Conservation (phyloP, 2,113 vertebrate species). For the Lipotes vexillifer region DNA sequence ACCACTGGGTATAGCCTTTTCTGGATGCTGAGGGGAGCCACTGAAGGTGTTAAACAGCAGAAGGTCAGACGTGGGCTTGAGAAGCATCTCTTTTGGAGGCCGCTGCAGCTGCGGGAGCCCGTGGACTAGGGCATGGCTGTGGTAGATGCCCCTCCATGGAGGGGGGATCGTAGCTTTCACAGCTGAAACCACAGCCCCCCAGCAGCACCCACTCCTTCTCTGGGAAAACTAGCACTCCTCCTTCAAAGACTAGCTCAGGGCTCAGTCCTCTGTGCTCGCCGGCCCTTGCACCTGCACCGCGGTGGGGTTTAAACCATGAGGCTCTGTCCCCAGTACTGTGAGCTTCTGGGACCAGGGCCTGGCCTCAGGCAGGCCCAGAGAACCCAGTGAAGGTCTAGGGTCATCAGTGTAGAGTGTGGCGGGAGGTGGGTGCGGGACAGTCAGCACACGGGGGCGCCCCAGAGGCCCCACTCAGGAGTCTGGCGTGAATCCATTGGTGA, state of each 20-base stretch:
- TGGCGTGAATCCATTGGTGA: neutral
- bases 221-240: rapidly evolving
- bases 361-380: neutral
- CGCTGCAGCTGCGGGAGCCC: neutral
- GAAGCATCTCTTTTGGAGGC: rapidly evolving
- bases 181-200: neutral
- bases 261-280: neutral
- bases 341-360: neutral
- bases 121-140: neutral
- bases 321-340: neutral
- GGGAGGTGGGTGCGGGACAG: rapidly evolving
- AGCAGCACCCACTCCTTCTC: neutral
- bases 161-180: neutral
- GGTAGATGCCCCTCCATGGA: neutral
- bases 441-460: neutral
- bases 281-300: rapidly evolving
- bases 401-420: neutral
- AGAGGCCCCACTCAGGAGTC: neutral
- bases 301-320: rapidly evolving
- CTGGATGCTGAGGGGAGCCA: neutral
- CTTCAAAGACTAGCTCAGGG: neutral
- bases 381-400: rapidly evolving
- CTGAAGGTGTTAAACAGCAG: neutral
- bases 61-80: neutral
- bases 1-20: too few species aligned